A percentile compares a stretch with the other conserved stretches of the same genome.
phyloP scores from a whole-genome alignment of 2,888 invertebrate species.

The Acanthopleura granulata region DNA sequence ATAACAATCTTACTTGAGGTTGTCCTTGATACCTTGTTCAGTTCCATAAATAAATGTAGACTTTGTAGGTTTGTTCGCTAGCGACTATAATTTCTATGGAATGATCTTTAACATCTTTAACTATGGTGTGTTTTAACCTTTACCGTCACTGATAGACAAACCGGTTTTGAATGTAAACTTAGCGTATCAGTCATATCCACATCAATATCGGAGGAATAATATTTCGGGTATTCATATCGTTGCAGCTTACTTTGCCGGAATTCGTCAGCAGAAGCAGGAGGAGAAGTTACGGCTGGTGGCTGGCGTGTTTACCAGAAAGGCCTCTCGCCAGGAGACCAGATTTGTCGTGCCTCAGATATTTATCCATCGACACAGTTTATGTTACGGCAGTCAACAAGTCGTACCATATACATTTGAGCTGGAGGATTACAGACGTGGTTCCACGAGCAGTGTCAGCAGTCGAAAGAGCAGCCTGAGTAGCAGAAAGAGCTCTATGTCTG shows the following conservation, averaged over 20 bases:
- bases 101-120: no score
- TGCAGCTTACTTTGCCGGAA: conserved; percentile 16
- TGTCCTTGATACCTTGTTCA: no score
- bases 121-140: no score
- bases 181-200: no score
- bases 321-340: conserved; percentile 55
- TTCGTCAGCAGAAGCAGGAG: conserved; percentile 40
- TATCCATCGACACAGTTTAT: conserved; percentile 22
- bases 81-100: no score
- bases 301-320: conserved; percentile 50
- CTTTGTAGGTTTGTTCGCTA: no score
- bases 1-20: no score
- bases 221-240: background rate
- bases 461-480: background rate
- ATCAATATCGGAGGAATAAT: no score
- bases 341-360: conserved; percentile 63
- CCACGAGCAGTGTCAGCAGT: conserved; percentile 11
- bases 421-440: conserved; percentile 10
- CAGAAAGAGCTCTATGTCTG: conserved; percentile 12
- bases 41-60: no score
- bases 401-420: conserved; percentile 15
- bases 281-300: conserved; percentile 55
- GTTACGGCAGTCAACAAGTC: conserved; percentile 17
- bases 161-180: no score
- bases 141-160: no score